Conservation (phyloP, 2,113 vertebrate genomes). For the Bujurquina vittata region DNA sequence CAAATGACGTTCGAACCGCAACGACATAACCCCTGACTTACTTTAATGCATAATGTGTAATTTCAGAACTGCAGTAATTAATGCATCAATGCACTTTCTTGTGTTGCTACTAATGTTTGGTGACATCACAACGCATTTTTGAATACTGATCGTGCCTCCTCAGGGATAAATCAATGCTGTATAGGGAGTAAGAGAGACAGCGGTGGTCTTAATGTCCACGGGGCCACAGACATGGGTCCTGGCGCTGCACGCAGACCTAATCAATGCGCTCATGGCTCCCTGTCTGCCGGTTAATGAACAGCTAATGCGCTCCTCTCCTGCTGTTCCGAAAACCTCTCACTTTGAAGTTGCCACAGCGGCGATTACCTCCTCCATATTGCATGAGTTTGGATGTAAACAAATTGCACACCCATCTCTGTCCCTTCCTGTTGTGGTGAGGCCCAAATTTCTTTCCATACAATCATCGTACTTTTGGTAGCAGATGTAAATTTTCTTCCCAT, state of each 20-base stretch:
- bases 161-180: constrained; percentile 29
- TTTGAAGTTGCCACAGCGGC: constrained; percentile 43
- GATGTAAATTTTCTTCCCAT: constrained; percentile 12
- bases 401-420: constrained; percentile 5
- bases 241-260: constrained; percentile 40
- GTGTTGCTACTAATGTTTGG: not conserved
- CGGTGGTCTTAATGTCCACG: constrained; percentile 34
- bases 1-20: not conserved
- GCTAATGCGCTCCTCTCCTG: constrained; percentile 47
- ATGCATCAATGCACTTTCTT: too few species aligned
- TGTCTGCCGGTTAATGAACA: constrained; percentile 64
- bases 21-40: not conserved
- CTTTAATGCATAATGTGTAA: not conserved
- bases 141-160: not conserved
- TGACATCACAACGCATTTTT: not conserved
- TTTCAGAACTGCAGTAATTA: not conserved
- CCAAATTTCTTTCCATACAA: not conserved
- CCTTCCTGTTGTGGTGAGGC: not conserved
- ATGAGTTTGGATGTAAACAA: constrained; percentile 63
- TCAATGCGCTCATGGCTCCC: constrained; percentile 60
- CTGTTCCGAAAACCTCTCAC: constrained; percentile 35
- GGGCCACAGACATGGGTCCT: constrained; percentile 40
- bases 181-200: constrained; percentile 30
- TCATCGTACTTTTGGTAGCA: constrained; percentile 1
- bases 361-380: constrained; percentile 67